These are phyloP conservation scores for Mesocentrotus franciscanus DNA, from an alignment of 53 echinoderm and acorn worm genomes.

Conservation along the genomic window DNA sequence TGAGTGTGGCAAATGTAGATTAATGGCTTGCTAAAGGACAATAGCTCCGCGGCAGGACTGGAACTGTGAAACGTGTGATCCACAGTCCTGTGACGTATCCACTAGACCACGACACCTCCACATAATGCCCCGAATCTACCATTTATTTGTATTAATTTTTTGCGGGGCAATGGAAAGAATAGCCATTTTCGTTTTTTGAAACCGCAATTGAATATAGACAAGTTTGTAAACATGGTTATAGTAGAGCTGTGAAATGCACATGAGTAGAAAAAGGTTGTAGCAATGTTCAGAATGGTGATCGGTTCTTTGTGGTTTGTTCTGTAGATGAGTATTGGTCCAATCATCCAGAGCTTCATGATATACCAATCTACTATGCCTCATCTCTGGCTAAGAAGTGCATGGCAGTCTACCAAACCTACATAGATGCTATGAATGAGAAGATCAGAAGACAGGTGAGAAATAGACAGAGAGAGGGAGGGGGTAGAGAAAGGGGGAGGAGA, in stretches of 20 bases:
- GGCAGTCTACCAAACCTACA: constrained; percentile 96
- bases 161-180: too few relatives aligned
- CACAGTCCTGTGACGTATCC: too few relatives aligned
- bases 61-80: too few relatives aligned
- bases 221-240: too few relatives aligned
- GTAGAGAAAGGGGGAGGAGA: neutral
- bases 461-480: neutral
- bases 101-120: too few relatives aligned
- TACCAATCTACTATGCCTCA: constrained; percentile 96
- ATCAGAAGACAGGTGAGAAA: constrained; percentile 89
- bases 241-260: too few relatives aligned
- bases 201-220: too few relatives aligned
- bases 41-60: too few relatives aligned
- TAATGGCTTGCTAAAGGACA: neutral
- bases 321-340: constrained; percentile 98
- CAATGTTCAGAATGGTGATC: neutral
- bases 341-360: constrained; percentile 96
- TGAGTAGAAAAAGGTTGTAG: too few relatives aligned
- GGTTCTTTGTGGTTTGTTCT: neutral
- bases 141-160: too few relatives aligned
- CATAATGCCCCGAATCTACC: too few relatives aligned
- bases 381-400: constrained; percentile 98
- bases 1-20: neutral
- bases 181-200: too few relatives aligned
- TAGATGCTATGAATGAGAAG: constrained; percentile 99